Conservation (phyloP, 2,113 vertebrate genomes). For the Carollia perspicillata region DNA sequence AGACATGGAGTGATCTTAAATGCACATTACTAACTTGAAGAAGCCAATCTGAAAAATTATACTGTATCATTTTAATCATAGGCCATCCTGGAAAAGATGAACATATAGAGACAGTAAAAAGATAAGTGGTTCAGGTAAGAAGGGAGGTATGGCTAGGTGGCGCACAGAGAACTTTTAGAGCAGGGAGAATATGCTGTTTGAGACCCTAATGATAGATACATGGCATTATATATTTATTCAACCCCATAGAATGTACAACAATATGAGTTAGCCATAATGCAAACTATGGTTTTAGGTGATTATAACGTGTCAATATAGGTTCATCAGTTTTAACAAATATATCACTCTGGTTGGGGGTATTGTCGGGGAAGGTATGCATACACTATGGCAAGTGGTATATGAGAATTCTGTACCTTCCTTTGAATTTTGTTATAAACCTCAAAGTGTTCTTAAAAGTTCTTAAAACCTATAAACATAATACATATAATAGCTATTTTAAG, state of each 20-base stretch:
- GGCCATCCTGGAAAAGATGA: neutral
- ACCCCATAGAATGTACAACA: neutral
- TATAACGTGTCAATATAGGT: neutral
- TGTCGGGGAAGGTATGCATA: neutral
- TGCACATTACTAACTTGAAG: neutral
- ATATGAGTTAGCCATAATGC: neutral
- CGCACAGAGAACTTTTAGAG: neutral
- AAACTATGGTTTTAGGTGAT: neutral
- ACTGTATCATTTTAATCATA: neutral
- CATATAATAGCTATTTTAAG: neutral
- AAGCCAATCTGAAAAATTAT: neutral
- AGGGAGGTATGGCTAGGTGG: neutral
- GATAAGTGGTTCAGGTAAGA: neutral
- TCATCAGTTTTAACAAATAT: neutral
- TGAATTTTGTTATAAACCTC: neutral
- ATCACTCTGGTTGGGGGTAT: neutral
- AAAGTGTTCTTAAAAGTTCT: neutral
- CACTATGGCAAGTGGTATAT: neutral
- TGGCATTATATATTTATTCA: neutral
- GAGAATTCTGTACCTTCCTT: neutral
- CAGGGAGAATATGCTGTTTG: neutral
- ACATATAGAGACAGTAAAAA: neutral
- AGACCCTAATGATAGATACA: neutral
- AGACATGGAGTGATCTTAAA: neutral
- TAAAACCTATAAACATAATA: neutral